Conservation (phyloP, 2,888 invertebrate species). For the Drosophila macrothrix region DNA sequence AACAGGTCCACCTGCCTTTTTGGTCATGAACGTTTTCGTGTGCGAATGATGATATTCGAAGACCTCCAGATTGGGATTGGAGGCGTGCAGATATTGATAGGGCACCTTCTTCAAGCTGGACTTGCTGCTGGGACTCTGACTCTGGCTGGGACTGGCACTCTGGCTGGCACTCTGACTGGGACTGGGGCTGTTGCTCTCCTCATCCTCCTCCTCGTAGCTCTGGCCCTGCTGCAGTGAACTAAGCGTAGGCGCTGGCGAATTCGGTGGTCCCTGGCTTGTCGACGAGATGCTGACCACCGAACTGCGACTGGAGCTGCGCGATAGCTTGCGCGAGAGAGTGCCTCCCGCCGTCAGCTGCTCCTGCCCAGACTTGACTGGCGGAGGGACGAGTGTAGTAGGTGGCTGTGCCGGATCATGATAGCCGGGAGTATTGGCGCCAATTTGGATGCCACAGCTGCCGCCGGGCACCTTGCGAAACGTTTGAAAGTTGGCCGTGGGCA, state of each 20-base stretch:
- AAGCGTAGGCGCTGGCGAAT: constrained; percentile 76
- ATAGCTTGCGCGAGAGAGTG: constrained; percentile 59
- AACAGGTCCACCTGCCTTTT: constrained; percentile 81
- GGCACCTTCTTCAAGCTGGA: constrained; percentile 85
- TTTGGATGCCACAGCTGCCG: constrained; percentile 85
- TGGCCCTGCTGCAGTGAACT: constrained; percentile 64
- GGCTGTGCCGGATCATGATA: constrained; percentile 74
- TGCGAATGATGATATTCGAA: constrained; percentile 86
- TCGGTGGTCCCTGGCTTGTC: constrained; percentile 69
- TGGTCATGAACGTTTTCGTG: constrained; percentile 84
- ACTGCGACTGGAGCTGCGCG: constrained; percentile 77
- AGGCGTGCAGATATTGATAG: constrained; percentile 89
- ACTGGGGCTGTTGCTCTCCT: constrained; percentile 67
- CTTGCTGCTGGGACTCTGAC: constrained; percentile 73
- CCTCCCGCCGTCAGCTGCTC: neutral
- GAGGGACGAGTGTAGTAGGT: constrained; percentile 40
- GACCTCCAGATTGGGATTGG: constrained; percentile 89
- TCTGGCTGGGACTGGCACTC: constrained; percentile 74
- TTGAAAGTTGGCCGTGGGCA: constrained; percentile 92
- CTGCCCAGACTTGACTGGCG: constrained; percentile 11
- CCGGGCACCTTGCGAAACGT: constrained; percentile 90
- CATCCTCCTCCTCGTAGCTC: constrained; percentile 56
- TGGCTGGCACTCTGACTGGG: constrained; percentile 55
- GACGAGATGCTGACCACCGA: constrained; percentile 70
- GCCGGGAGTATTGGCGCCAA: constrained; percentile 83